These are phyloP conservation scores for Neosalanx taihuensis DNA, from an alignment of 2,797 vertebrate species.

Conservation along the genomic window DNA sequence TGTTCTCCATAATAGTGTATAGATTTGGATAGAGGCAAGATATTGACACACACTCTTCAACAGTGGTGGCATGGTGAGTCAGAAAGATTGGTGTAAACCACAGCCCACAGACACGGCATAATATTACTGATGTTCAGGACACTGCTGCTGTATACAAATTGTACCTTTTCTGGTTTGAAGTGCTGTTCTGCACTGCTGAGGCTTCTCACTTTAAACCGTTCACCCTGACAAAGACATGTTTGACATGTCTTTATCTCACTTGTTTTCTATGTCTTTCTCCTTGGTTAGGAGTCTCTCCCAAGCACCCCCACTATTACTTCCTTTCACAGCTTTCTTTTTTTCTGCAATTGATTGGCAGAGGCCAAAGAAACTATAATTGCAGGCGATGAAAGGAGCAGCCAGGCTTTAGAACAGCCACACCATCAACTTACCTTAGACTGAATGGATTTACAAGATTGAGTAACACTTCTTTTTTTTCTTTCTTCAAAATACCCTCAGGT, in stretches of 20 bases:
- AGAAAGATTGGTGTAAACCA: neutral
- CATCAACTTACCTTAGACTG: too few species aligned
- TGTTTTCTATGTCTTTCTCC: too few species aligned
- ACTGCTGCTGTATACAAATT: too few species aligned
- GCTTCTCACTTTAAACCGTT: too few species aligned
- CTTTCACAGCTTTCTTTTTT: conserved; percentile 13
- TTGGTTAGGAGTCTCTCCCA: too few species aligned
- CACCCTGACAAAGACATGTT: too few species aligned
- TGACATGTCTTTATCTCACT: too few species aligned
- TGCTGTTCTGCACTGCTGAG: too few species aligned
- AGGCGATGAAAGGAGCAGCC: neutral
- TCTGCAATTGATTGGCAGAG: neutral
- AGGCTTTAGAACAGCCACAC: neutral
- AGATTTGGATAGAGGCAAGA: conserved; percentile 14
- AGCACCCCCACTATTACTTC: neutral
- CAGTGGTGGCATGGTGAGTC: neutral
- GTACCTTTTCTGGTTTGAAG: too few species aligned
- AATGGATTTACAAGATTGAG: too few species aligned
- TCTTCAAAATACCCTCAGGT: too few species aligned
- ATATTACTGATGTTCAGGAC: neutral
- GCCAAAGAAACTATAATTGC: neutral
- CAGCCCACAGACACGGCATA: neutral
- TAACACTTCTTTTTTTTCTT: too few species aligned
- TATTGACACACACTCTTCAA: conserved; percentile 2
- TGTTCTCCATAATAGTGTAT: conserved; percentile 20